These are phyloP conservation scores for Botia kubotai DNA, from an alignment of 2,797 vertebrate genomes.

Conservation along the genomic window DNA sequence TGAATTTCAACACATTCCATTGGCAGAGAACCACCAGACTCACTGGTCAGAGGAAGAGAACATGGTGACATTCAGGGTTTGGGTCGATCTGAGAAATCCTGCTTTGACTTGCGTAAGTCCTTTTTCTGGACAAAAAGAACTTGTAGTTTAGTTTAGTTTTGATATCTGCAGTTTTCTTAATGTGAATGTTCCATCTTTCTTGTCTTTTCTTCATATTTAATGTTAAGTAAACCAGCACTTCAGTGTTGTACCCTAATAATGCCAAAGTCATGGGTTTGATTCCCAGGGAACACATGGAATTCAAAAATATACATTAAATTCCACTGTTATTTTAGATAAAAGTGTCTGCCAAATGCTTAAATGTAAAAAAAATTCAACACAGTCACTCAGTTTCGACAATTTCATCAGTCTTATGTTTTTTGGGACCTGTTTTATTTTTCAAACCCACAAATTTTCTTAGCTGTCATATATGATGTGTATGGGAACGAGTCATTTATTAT, in stretches of 20 bases:
- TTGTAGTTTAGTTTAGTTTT: neutral
- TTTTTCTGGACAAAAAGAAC: neutral
- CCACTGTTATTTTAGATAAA: neutral
- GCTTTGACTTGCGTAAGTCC: neutral
- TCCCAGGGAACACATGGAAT: neutral
- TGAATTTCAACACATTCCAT: constrained; percentile 76
- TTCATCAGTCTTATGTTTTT: neutral
- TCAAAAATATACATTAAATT: neutral
- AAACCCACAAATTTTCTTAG: constrained; percentile 2
- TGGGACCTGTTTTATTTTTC: neutral
- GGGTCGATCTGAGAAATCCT: constrained; percentile 18
- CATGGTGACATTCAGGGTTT: constrained; percentile 1
- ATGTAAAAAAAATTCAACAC: neutral
- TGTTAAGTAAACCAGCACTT: too few species aligned
- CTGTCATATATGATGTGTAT: neutral
- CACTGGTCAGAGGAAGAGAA: constrained; percentile 14
- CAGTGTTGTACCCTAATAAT: neutral
- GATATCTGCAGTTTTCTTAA: neutral
- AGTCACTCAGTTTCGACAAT: neutral
- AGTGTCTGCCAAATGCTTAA: neutral
- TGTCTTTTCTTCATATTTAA: too few species aligned
- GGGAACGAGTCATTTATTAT: neutral
- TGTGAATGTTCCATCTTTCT: too few species aligned
- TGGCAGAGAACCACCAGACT: neutral
- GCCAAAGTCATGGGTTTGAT: neutral